Evolutionary conservation across 2,888 invertebrate genomes (phyloP), one percentile per base, ranked within the genome.

Genomic region (Dolichopus griseipennis): DNA sequence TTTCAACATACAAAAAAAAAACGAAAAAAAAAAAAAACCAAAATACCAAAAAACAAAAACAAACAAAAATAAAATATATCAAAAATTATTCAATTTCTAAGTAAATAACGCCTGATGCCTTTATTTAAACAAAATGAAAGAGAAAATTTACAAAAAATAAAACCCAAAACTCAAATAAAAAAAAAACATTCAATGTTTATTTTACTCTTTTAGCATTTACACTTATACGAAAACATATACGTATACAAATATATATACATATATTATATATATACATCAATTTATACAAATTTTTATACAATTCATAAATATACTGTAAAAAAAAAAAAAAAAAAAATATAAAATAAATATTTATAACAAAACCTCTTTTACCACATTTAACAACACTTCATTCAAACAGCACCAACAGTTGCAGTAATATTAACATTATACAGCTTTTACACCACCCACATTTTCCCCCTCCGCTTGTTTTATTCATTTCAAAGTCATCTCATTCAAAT

Each of bases 321-420:
- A n/a, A n/a, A n/a, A n/a, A n/a, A n/a, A n/a, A n/a, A n/a, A n/a
- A n/a, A n/a, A n/a, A n/a, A n/a, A n/a, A 52, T 52, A 52, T 52
- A 52, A 52, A 52, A n/a, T 52, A 52, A 52, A 52, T 52, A 52
- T 52, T 52, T 52, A 52, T n/a, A n/a, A 52, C 18, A 52, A 52
- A 52, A 52, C 52, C 52, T 52, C 52, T 52, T 52, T 52, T 52
- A 52, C 52, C 52, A 15, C 52, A 52, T 52, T 52, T 52, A 52
- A 52, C 52, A 52, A 52, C 15, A 15, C 41, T 15, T 15, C 15
- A 41, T 41, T 41, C 41, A 41, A 41, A 41, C 27, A 27, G 27
- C 27, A 27, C 27, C 27, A 27, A 27, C 27, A 27, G 27, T 27
- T 4, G 27, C 27, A 27, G 27, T 5, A 27, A 27, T 27, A 27